A percentile compares a stretch with the other conserved stretches of the same genome.
Evolutionary conservation across 2,113 vertebrate genomes (phyloP).

Genomic region (Centropristis striata): DNA sequence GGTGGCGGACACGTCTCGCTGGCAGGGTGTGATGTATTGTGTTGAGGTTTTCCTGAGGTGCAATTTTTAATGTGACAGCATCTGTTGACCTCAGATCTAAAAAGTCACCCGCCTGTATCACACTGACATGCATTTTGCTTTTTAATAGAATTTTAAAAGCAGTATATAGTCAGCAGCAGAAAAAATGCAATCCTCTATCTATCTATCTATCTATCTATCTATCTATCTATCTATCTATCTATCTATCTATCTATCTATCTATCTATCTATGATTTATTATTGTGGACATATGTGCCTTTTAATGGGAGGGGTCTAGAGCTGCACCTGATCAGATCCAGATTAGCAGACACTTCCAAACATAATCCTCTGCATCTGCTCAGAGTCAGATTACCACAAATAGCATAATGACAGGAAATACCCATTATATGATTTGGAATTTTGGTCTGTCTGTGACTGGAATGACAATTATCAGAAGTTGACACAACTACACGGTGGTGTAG

Average conservation of each 20-base stretch:
- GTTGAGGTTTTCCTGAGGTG: slow-evolving; percentile 66
- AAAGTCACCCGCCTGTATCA: slow-evolving; percentile 54
- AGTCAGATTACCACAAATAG: slow-evolving; percentile 77
- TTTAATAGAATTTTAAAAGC: slow-evolving; percentile 67
- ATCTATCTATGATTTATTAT: slow-evolving; percentile 36
- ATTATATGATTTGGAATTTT: slow-evolving; percentile 37
- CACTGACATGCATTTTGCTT: slow-evolving; percentile 43
- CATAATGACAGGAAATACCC: slow-evolving; percentile 65
- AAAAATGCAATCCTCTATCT: neutral
- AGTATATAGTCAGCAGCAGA: neutral
- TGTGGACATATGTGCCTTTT: slow-evolving; percentile 21
- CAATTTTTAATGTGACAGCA: slow-evolving; percentile 78
- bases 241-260: neutral
- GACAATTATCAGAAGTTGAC: slow-evolving; percentile 13
- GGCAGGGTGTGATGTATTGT: slow-evolving; percentile 79
- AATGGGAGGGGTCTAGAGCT: slow-evolving; percentile 42
- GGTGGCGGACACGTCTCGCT: slow-evolving; percentile 59
- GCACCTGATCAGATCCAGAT: slow-evolving; percentile 78
- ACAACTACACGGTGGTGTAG: too few relatives aligned
- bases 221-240: neutral
- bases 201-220: neutral
- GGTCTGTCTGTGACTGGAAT: slow-evolving; percentile 17
- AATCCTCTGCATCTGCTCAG: slow-evolving; percentile 77
- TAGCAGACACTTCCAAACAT: slow-evolving; percentile 73
- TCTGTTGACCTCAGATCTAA: slow-evolving; percentile 66